These are phyloP conservation scores for Campoplex capitator DNA, from an alignment of 2,888 invertebrate genomes.

Conservation along the genomic window DNA sequence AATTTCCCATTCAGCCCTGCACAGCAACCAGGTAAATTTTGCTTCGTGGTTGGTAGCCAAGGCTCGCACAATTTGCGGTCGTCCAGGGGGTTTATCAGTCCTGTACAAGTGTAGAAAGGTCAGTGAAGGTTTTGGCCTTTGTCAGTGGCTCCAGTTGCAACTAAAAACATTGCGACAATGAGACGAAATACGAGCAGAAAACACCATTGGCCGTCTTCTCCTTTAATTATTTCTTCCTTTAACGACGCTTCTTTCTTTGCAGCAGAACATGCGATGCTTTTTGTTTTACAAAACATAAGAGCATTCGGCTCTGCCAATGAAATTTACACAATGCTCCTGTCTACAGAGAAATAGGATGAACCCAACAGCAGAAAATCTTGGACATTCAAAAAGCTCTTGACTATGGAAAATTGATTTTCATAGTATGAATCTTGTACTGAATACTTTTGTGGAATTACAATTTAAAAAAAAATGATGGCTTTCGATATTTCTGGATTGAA, in stretches of 20 bases:
- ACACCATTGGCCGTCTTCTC: slow-evolving; percentile 16
- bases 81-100: slow-evolving; percentile 47
- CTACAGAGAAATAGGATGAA: not conserved
- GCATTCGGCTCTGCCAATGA: not conserved
- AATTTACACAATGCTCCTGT: not conserved
- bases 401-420: not conserved
- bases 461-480: too few species aligned
- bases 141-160: slow-evolving; percentile 30
- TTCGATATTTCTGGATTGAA: too few species aligned
- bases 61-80: slow-evolving; percentile 37
- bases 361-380: not conserved
- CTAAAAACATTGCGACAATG: slow-evolving; percentile 20
- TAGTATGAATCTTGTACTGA: too few species aligned
- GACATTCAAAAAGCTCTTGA: not conserved
- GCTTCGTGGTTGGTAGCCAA: slow-evolving; percentile 2
- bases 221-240: slow-evolving; percentile 19
- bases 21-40: slow-evolving; percentile 50
- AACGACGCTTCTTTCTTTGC: slow-evolving; percentile 11
- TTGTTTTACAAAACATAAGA: slow-evolving; percentile 17
- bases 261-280: slow-evolving; percentile 13
- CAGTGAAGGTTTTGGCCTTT: slow-evolving; percentile 11
- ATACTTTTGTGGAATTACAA: not conserved
- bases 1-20: slow-evolving; percentile 23
- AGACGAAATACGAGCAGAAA: slow-evolving; percentile 34
- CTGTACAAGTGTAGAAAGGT: slow-evolving; percentile 37